These are phyloP conservation scores for Fopius arisanus DNA, from an alignment of 1,140 invertebrate species.

Conservation along the genomic window DNA sequence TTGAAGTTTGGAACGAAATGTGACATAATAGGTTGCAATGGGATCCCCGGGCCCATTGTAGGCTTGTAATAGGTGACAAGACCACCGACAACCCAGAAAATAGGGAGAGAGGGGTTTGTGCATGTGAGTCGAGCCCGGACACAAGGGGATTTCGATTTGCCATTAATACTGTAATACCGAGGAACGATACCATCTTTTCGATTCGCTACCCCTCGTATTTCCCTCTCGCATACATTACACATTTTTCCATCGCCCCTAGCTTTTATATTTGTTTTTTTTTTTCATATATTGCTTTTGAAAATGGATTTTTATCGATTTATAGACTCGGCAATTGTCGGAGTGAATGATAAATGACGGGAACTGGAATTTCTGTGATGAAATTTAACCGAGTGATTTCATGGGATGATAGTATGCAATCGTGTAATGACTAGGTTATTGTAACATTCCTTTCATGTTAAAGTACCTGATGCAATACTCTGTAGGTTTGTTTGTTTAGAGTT, in stretches of 20 bases:
- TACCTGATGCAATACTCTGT: too few relatives aligned
- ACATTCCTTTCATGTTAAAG: too few relatives aligned
- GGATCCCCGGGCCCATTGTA: conserved; percentile 60
- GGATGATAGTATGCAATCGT: neutral
- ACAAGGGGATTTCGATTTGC: conserved; percentile 54
- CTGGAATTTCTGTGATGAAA: neutral
- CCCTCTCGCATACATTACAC: neutral
- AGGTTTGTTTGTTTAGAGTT: too few relatives aligned
- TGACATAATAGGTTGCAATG: conserved; percentile 63
- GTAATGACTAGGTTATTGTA: too few relatives aligned
- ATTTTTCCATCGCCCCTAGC: neutral
- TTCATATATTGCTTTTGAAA: neutral
- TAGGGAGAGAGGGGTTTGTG: neutral
- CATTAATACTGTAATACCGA: conserved; percentile 56
- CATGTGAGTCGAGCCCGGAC: neutral
- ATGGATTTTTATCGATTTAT: neutral
- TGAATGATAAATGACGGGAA: neutral
- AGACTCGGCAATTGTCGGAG: neutral
- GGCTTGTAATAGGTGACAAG: conserved; percentile 62
- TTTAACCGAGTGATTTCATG: neutral
- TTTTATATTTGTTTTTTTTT: neutral
- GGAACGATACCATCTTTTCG: conserved; percentile 4
- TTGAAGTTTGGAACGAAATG: conserved; percentile 62
- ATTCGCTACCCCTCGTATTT: neutral
- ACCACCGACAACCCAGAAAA: conserved; percentile 48